phyloP scores from a whole-genome alignment of 2,113 vertebrate genomes.

The Mirounga angustirostris region DNA sequence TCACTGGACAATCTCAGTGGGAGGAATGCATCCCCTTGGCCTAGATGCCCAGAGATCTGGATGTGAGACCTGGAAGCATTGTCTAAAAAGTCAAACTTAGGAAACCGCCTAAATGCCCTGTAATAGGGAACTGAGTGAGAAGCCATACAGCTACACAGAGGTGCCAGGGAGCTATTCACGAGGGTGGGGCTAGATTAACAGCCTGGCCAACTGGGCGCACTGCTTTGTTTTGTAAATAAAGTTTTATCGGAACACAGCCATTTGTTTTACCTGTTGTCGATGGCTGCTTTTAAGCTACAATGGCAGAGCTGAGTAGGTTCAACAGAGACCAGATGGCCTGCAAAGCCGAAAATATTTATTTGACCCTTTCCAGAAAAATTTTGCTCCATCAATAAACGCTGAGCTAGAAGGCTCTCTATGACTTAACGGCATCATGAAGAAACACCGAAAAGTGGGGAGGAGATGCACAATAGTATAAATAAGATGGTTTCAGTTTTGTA shows the following conservation, averaged over 20 bases:
- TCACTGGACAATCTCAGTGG: neutral
- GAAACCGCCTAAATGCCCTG: neutral
- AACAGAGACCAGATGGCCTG: neutral
- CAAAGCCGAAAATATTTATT: neutral
- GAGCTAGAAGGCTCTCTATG: neutral
- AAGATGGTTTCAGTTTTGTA: neutral
- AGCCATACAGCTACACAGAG: accelerated
- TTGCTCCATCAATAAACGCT: neutral
- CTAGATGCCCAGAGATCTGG: no score
- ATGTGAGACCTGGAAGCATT: neutral
- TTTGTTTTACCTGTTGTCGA: neutral
- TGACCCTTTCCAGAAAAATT: neutral
- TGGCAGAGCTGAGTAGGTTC: neutral
- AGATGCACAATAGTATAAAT: accelerated
- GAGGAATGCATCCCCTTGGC: neutral
- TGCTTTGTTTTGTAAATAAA: neutral
- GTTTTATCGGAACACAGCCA: neutral
- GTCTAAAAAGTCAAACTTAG: neutral
- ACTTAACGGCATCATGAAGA: neutral
- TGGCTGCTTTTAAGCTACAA: neutral
- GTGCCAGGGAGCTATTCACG: neutral
- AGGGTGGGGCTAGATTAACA: accelerated
- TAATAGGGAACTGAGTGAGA: accelerated
- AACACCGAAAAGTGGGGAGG: neutral
- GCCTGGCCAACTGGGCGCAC: neutral